These are phyloP conservation scores for Ashinkailepas kermadecensis DNA, from an alignment of 2,888 invertebrate genomes.

Conservation along the genomic window DNA sequence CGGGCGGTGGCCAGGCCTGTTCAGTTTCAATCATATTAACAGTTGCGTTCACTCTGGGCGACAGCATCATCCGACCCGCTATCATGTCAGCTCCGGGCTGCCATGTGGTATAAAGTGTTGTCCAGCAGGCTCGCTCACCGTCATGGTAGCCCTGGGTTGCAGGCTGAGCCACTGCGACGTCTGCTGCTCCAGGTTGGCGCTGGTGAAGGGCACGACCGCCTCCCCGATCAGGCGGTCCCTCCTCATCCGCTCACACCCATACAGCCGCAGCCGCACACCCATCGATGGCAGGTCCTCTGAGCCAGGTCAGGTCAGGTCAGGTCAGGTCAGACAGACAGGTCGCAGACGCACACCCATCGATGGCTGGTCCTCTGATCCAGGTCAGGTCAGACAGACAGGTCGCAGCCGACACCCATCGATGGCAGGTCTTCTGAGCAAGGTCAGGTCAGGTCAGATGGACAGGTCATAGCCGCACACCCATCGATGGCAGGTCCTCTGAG, in stretches of 20 bases:
- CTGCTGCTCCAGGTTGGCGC: slow-evolving; percentile 80
- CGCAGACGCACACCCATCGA: slow-evolving; percentile 50
- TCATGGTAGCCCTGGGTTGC: slow-evolving; percentile 48
- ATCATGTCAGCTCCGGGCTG: too few relatives aligned
- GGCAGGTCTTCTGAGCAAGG: too few relatives aligned
- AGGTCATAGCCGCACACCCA: slow-evolving; percentile 80
- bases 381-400: neutral
- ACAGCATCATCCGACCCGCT: too few relatives aligned
- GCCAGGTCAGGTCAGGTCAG: slow-evolving; percentile 42
- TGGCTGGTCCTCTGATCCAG: slow-evolving; percentile 80
- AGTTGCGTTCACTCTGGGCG: neutral
- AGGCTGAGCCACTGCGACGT: slow-evolving; percentile 83
- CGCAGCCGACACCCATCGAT: neutral
- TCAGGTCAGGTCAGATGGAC: slow-evolving; percentile 90
- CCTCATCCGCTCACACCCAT: slow-evolving; percentile 87
- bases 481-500: slow-evolving; percentile 55
- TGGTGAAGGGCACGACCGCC: slow-evolving; percentile 78
- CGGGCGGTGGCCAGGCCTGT: neutral
- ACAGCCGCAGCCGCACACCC: slow-evolving; percentile 80
- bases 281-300: slow-evolving; percentile 85
- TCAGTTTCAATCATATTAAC: slow-evolving; percentile 20
- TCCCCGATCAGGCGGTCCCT: slow-evolving; percentile 87
- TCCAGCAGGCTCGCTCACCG: slow-evolving; percentile 34
- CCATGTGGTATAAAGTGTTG: too few relatives aligned
- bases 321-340: neutral